Conservation (phyloP, 2,113 vertebrate genomes). For the Ariopsis seemanni region DNA sequence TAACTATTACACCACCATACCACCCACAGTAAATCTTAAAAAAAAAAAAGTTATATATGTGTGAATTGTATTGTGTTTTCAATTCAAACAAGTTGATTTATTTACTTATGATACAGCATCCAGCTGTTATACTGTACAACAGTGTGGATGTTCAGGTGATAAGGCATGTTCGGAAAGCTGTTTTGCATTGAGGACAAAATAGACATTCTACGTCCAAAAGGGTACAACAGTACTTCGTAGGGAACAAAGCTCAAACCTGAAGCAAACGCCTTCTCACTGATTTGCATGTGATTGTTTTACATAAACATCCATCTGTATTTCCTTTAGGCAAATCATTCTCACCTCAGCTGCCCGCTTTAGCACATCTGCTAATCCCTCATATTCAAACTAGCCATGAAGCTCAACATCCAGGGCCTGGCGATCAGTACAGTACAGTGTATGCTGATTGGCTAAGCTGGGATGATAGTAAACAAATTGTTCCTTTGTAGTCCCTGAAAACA, state of each 20-base stretch:
- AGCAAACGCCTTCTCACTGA: neutral
- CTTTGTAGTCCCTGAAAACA: neutral
- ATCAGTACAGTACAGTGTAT: neutral
- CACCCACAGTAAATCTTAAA: too few relatives aligned
- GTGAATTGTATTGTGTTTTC: neutral
- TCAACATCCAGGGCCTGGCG: neutral
- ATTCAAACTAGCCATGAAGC: constrained; percentile 2
- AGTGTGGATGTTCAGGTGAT: neutral
- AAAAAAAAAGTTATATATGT: too few relatives aligned
- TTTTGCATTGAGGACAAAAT: neutral
- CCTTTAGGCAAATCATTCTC: constrained; percentile 24
- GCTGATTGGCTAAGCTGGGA: neutral
- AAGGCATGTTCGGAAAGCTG: neutral
- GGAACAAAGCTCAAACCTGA: neutral
- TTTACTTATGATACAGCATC: neutral
- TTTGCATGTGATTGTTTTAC: neutral
- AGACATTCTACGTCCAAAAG: too few relatives aligned
- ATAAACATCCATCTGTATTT: constrained; percentile 23
- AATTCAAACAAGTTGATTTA: neutral
- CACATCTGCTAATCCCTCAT: constrained; percentile 13
- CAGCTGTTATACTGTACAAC: neutral
- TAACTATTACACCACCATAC: too few relatives aligned
- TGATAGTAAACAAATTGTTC: neutral
- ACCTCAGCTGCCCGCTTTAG: constrained; percentile 6
- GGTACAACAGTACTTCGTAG: neutral